Evolutionary conservation across 2,797 vertebrate species (phyloP).

Genomic region (Xyrichtys novacula): DNA sequence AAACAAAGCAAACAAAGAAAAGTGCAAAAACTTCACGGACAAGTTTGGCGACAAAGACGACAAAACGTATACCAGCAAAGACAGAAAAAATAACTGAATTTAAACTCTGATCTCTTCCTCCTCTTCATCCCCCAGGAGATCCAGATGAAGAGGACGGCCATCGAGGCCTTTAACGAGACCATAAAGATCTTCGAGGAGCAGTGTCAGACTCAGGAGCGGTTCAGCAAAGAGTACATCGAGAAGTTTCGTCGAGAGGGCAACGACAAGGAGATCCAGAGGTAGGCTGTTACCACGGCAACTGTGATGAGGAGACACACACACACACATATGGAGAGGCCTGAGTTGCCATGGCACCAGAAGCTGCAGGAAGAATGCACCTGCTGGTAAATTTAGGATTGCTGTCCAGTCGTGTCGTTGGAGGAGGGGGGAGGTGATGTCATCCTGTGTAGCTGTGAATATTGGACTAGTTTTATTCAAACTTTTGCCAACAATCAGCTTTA

Average conservation of each 20-base stretch:
- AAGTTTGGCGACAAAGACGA: too few species aligned
- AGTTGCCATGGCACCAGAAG: slow-evolving; percentile 47
- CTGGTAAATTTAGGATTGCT: slow-evolving; percentile 4
- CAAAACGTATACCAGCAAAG: too few species aligned
- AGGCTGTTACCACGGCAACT: slow-evolving; percentile 50
- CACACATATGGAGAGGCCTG: neutral
- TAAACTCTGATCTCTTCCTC: neutral
- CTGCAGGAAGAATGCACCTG: slow-evolving; percentile 15
- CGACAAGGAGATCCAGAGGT: slow-evolving; percentile 95
- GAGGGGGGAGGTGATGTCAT: neutral
- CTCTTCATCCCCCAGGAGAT: slow-evolving; percentile 88
- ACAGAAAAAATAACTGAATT: too few species aligned
- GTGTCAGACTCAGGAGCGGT: slow-evolving; percentile 98
- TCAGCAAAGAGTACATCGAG: slow-evolving; percentile 94
- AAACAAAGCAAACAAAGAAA: too few species aligned
- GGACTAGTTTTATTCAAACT: neutral
- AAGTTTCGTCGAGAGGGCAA: slow-evolving; percentile 92
- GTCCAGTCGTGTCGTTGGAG: neutral
- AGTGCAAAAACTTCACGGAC: too few species aligned
- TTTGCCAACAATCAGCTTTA: neutral
- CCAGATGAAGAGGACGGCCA: slow-evolving; percentile 99
- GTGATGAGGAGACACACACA: neutral
- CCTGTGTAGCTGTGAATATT: neutral
- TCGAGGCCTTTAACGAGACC: slow-evolving; percentile 99
- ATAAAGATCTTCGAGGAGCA: slow-evolving; percentile 99